Percentiles rank a stretch among this genome's conserved stretches.
Evolutionary conservation across 2,797 vertebrate genomes (phyloP).

Genomic region (Chelon auratus): DNA sequence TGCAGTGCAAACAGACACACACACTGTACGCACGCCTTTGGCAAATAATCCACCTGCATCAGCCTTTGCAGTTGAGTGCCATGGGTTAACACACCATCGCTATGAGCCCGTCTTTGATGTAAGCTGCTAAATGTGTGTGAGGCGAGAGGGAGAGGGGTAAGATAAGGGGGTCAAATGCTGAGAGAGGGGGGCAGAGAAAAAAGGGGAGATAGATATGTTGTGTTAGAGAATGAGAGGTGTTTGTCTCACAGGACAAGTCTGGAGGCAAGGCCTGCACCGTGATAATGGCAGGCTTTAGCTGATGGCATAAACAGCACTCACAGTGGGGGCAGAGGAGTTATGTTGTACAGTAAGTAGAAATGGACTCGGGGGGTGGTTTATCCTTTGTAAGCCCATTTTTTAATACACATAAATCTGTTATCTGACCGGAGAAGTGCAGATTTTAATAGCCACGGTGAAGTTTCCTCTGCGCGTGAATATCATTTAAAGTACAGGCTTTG

Average conservation of each 20-base stretch:
- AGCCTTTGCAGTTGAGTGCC: slow-evolving; percentile 70
- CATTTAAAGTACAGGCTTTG: not conserved
- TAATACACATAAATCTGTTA: slow-evolving; percentile 28
- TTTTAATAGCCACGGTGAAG: not conserved
- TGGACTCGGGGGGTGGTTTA: slow-evolving; percentile 22
- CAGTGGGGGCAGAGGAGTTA: slow-evolving; percentile 28
- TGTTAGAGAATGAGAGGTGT: slow-evolving; percentile 40
- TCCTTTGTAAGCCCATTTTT: slow-evolving; percentile 21
- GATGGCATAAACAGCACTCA: slow-evolving; percentile 50
- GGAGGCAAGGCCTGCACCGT: slow-evolving; percentile 44
- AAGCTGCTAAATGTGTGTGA: slow-evolving; percentile 57
- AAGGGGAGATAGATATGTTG: slow-evolving; percentile 46
- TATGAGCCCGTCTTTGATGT: slow-evolving; percentile 79
- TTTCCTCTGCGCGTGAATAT: slow-evolving; percentile 2
- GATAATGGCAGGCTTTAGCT: slow-evolving; percentile 42
- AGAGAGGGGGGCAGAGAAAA: slow-evolving; percentile 50
- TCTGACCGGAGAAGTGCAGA: slow-evolving; percentile 16
- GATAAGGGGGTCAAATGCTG: slow-evolving; percentile 59
- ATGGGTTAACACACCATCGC: slow-evolving; percentile 71
- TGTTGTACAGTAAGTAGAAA: slow-evolving; percentile 31
- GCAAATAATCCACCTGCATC: slow-evolving; percentile 70
- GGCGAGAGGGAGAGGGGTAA: slow-evolving; percentile 49
- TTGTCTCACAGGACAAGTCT: slow-evolving; percentile 64
- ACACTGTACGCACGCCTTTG: slow-evolving; percentile 35
- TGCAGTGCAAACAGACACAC: slow-evolving; percentile 42